Percentiles rank a stretch among this genome's conserved stretches.
Evolutionary conservation across 64 coral and sea anemone genomes (phyloP).

Genomic region (Pocillopora verrucosa): DNA sequence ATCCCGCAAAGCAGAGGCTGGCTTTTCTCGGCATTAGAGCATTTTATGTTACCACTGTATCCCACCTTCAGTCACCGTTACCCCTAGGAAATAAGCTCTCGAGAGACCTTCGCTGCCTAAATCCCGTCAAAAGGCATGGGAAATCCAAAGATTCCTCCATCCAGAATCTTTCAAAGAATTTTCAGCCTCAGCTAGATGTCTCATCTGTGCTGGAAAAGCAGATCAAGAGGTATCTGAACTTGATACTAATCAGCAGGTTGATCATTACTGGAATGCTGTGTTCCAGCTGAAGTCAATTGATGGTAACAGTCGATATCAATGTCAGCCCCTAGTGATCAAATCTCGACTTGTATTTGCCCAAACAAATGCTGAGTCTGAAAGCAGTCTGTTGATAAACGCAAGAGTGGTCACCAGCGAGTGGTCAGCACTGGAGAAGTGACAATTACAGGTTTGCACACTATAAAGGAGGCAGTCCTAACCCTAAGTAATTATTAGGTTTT

Average conservation of each 20-base stretch:
- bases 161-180: too few relatives aligned
- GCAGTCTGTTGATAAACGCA: not conserved
- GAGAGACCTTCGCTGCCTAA: too few relatives aligned
- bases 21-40: not conserved
- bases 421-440: not conserved
- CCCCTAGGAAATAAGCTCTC: not conserved
- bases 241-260: not conserved
- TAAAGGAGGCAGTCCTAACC: not conserved
- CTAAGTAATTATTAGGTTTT: not conserved
- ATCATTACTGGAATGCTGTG: not conserved
- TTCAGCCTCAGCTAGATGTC: too few relatives aligned
- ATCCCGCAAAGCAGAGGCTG: too few relatives aligned
- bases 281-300: not conserved
- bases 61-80: not conserved
- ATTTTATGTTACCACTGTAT: not conserved
- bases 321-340: not conserved
- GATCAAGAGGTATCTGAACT: not conserved
- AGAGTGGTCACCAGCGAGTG: not conserved
- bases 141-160: not conserved
- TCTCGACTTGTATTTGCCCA: not conserved
- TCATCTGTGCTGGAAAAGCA: too few relatives aligned
- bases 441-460: not conserved
- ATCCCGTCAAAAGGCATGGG: not conserved
- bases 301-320: not conserved
- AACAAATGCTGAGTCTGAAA: conserved; percentile 30